Evolutionary conservation across 2,888 invertebrate genomes (phyloP), one percentile per base, ranked within the genome.

Genomic region (Mimachlamys varia): DNA sequence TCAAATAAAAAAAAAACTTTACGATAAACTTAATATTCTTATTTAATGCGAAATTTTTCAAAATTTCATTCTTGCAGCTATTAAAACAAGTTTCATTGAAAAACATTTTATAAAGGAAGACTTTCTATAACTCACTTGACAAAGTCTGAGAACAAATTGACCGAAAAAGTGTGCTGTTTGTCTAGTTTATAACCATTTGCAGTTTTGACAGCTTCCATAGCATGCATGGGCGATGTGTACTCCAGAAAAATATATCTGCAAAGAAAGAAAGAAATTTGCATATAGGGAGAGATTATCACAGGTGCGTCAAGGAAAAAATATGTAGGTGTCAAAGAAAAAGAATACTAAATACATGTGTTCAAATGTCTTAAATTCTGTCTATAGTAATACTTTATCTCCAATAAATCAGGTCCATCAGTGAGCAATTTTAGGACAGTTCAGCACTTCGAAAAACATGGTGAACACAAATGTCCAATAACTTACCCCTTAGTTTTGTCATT

Each of bases 91-190:
- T 55, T 17, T 55, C 55, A 15, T 55, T 55, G 3, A 55, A 55
- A 17, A n/a, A n/a, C n/a, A 55, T 55, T 3, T 55, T 17, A n/a
- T 22, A n/a, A 0, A 76, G 33, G 33, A 76, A 76, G 13, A 76
- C 12, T 76, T 44, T 13, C 27, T 76, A 15, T 33, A 10, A 97
- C 98, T 97, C 97, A 98, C 98, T 99, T 99, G 95, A 98, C 98
- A 97, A 99, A 99, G 97, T 99, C 99, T 0, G 99, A 98, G 97
- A 99, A 99, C 90, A 99, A 97, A 97, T 99, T 99, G 88, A 99
- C 98, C 96, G 98, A 97, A 97, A 99, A 99, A 10, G 98, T 99
- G 96, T 99, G 99, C 94, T 98, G 98, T 97, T 99, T 99, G 97
- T 99, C 99, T 96, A 99, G 97, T 97, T 98, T 99, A 97, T 99